A percentile compares a stretch with the other conserved stretches of the same genome.
Evolutionary conservation across 2,113 vertebrate genomes (phyloP).

Genomic region (Polypterus senegalus): DNA sequence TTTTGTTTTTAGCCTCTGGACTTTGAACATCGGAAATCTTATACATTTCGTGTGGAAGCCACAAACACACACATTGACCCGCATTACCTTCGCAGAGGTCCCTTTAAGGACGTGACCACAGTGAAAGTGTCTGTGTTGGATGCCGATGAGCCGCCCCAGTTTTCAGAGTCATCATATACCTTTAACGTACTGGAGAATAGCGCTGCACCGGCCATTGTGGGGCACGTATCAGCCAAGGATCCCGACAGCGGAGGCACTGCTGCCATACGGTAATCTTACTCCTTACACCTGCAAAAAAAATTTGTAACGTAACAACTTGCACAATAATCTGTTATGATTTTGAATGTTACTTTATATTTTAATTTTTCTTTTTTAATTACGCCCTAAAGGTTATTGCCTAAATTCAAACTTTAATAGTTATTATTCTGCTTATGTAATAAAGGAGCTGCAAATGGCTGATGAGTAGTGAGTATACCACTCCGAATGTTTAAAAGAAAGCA

Average conservation of each 20-base stretch:
- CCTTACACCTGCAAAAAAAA: no score
- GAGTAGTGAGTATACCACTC: no score
- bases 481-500: no score
- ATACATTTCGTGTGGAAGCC: conserved; percentile 74
- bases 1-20: conserved; percentile 54
- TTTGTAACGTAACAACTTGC: no score
- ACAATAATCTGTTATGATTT: no score
- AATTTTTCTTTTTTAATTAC: no score
- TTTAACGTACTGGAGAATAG: conserved; percentile 74
- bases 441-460: no score
- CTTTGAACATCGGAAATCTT: conserved; percentile 69
- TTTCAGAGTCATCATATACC: conserved; percentile 56
- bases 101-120: conserved; percentile 68
- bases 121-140: conserved; percentile 67
- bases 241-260: conserved; percentile 66
- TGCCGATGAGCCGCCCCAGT: conserved; percentile 70
- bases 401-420: no score
- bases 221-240: conserved; percentile 64
- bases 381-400: no score
- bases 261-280: conserved; percentile 60
- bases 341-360: no score
- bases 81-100: conserved; percentile 68
- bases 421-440: no score
- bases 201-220: conserved; percentile 51
- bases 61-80: conserved; percentile 77